Evolutionary conservation across 2,797 vertebrate species (phyloP), one percentile per base, ranked within the genome.

Genomic region (Cephalopachus bancanus): DNA sequence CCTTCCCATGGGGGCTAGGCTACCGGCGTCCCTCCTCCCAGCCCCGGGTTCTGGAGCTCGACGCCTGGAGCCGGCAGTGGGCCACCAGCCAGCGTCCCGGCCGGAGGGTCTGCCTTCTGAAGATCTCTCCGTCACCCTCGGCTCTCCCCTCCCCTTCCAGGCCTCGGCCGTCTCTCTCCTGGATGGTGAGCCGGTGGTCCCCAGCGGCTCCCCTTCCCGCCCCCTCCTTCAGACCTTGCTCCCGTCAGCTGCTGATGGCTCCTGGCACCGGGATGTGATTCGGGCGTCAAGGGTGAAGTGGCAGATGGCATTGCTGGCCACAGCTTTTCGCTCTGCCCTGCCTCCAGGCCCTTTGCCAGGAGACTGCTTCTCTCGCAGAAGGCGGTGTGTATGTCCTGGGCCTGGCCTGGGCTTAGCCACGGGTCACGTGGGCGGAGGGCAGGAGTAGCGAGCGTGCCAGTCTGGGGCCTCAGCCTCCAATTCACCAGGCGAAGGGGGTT

Each of bases 331-430:
- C 57, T 69, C 9, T 14, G 26, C 28, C 55, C 49, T 28, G 60
- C 1, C 0, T 44, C 85, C 81, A 10, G 78, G 84, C 37, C 44
- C 49, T 94, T 12, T 57, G 59, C 53, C 74, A 49, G 9, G 74
- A n/a, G 59, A n/a, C 60, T 0, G 15, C 22, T 28, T 12, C 2
- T n/a, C 53, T 2, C 0, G 14, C 10, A 3, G 78, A 7, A 64
- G 59, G 20, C 7, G 17, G n/a, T 10, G 2, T 0, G 9, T 0
- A 1, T 0, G 1, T 24, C n/a, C 1, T 28, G 49, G 81, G 1
- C 51, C n/a, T 72, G 80, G 7, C 24, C 26, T 60, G 59, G 28
- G 22, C 33, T 74, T 4, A 2, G 7, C 15, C 2, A 1, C 0
- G 5, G 4, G 84, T 15, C 53, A n/a, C 0, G 0, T 7, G 11